Percentiles rank a stretch among this genome's conserved stretches.
phyloP scores from a whole-genome alignment of 2,888 invertebrate species.

The Pyrocoelia pectoralis region DNA sequence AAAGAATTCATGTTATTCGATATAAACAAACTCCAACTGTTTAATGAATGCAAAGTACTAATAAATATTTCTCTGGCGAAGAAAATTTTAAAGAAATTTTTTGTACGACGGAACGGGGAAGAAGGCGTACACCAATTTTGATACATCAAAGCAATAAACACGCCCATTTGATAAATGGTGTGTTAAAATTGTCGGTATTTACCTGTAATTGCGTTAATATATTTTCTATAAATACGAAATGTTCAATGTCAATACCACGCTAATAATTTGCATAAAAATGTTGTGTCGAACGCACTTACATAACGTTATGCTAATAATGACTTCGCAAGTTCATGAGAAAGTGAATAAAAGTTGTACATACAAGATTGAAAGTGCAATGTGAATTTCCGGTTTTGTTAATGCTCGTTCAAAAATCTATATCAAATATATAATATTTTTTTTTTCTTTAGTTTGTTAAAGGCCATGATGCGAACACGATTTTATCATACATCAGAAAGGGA shows the following conservation, averaged over 20 bases:
- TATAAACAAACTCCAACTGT: constrained; percentile 2
- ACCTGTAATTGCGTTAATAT: too few species aligned
- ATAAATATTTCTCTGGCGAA: neutral
- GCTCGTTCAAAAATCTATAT: constrained; percentile 27
- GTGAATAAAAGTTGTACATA: constrained; percentile 34
- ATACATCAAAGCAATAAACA: neutral
- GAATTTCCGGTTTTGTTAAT: constrained; percentile 35
- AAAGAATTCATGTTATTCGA: constrained; percentile 1
- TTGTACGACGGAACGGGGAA: too few species aligned
- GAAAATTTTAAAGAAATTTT: neutral
- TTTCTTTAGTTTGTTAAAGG: too few species aligned
- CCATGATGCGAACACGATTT: too few species aligned
- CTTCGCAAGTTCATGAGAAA: constrained; percentile 39
- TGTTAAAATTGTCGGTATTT: neutral
- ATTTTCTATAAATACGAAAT: constrained; percentile 20
- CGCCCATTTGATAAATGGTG: neutral
- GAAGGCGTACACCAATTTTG: neutral
- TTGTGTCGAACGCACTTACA: constrained; percentile 44
- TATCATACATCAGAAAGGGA: neutral
- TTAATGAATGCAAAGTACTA: neutral
- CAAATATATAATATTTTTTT: too few species aligned
- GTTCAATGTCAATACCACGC: constrained; percentile 44
- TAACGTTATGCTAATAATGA: constrained; percentile 44
- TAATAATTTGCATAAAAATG: constrained; percentile 49
- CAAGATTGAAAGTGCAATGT: constrained; percentile 24